Evolutionary conservation across 1,140 invertebrate species (phyloP), one percentile per base, ranked within the genome.

Genomic region (Drosophila littoralis): DNA sequence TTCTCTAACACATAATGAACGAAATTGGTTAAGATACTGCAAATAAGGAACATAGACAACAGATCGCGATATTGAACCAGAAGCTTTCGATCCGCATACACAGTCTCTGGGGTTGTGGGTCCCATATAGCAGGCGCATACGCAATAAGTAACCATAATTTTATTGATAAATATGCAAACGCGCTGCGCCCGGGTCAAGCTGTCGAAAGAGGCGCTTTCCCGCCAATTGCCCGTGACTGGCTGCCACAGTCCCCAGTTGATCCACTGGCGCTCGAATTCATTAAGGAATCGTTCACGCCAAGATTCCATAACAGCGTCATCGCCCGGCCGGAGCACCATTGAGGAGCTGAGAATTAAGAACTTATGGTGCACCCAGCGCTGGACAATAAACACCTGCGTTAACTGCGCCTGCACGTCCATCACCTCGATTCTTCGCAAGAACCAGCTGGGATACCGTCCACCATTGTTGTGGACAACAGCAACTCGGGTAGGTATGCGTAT

Each of bases 201-300:
- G 0, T 55, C 10, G 13, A 13, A 13, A 1, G 15, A 1, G 15
- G 17, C 17, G 8, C n/a, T 45, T 0, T 81, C 78, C 0, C 78
- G 52, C 82, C 82, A 85, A 1, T 7, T 40, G 0, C 82, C 78
- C 0, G 15, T 60, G 0, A 85, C 0, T 0, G 82, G 82, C n/a
- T 81, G 82, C 75, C 75, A 81, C 10, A 85, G 28, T 3, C 61
- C 42, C 77, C 78, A 85, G 17, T 85, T 85, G 32, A 66, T 38
- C 70, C 63, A 81, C 0, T 59, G n/a, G 2, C 45, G 63, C 33
- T 85, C 82, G 6, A 54, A 67, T 10, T 48, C 8, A 1, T 8
- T 0, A 0, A 0, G 6, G 28, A 85, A 81, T 4, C 82, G 46
- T 1, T 7, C n/a, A 0, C 35, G 9, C 71, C 68, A 73, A 1